phyloP scores from a whole-genome alignment of 2,113 vertebrate species.

The Calyptommatus sinebrachiatus region DNA sequence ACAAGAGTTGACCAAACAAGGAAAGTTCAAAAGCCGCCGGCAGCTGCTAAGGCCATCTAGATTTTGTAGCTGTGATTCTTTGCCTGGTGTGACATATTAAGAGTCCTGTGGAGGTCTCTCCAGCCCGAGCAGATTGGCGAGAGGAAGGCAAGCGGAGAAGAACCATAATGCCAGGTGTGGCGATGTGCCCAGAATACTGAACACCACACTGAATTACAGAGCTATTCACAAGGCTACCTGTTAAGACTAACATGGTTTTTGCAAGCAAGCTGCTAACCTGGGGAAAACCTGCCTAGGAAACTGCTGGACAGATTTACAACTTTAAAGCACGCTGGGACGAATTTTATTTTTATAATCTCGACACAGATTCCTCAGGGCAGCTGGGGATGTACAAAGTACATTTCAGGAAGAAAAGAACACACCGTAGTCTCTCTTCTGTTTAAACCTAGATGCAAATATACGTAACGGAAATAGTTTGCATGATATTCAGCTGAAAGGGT shows the following conservation, averaged over 20 bases:
- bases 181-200: conserved; percentile 16
- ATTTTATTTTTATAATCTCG: conserved; percentile 1
- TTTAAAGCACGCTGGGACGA: background rate
- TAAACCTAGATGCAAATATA: background rate
- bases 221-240: conserved; percentile 29
- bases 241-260: conserved; percentile 7
- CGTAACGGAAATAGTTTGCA: no score
- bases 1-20: background rate
- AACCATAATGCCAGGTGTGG: conserved; percentile 29
- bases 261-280: conserved; percentile 31
- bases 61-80: conserved; percentile 30
- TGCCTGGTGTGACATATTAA: background rate
- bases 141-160: background rate
- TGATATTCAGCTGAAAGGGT: background rate
- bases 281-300: conserved; percentile 14
- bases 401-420: conserved; percentile 12
- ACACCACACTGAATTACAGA: background rate
- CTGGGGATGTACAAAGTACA: background rate
- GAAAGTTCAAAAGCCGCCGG: conserved; percentile 12
- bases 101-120: conserved; percentile 23
- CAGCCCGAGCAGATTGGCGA: background rate
- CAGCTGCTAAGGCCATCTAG: rapidly evolving
- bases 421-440: background rate
- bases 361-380: background rate
- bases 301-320: conserved; percentile 32